Evolutionary conservation across 2,113 vertebrate species (phyloP).

Genomic region (Parus major): DNA sequence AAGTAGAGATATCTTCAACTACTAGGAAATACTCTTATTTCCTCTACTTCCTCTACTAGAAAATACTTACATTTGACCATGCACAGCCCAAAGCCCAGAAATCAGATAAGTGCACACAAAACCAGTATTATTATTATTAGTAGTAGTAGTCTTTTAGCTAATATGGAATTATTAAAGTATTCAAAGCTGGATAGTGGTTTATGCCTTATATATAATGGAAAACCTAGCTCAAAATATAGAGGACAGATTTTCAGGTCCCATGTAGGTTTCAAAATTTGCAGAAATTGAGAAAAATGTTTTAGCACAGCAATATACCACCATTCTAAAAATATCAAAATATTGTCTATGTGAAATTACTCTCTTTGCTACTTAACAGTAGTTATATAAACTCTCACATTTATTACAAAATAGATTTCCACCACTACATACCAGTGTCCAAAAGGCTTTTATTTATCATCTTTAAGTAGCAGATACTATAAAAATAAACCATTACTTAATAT

Average conservation of each 20-base stretch:
- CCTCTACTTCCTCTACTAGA: background rate
- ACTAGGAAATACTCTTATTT: background rate
- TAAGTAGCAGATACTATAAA: background rate
- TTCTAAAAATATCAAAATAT: background rate
- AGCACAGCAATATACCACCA: background rate
- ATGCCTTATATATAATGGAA: background rate
- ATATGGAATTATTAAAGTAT: background rate
- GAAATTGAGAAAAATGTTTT: background rate
- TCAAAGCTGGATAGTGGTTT: background rate
- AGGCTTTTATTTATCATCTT: constrained; percentile 18
- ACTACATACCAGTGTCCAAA: background rate
- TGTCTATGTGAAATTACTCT: background rate
- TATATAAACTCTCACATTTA: background rate
- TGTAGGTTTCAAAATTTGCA: background rate
- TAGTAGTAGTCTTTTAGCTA: background rate
- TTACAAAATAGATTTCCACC: background rate
- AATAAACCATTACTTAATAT: constrained; percentile 10
- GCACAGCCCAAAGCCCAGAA: background rate
- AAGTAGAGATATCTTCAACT: background rate
- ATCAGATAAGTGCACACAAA: background rate
- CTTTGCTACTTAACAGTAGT: background rate
- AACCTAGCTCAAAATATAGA: background rate
- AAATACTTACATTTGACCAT: background rate
- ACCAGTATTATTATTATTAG: background rate
- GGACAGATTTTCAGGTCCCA: background rate